Evolutionary conservation across 2,113 vertebrate genomes (phyloP).

Genomic region (Pavo muticus): DNA sequence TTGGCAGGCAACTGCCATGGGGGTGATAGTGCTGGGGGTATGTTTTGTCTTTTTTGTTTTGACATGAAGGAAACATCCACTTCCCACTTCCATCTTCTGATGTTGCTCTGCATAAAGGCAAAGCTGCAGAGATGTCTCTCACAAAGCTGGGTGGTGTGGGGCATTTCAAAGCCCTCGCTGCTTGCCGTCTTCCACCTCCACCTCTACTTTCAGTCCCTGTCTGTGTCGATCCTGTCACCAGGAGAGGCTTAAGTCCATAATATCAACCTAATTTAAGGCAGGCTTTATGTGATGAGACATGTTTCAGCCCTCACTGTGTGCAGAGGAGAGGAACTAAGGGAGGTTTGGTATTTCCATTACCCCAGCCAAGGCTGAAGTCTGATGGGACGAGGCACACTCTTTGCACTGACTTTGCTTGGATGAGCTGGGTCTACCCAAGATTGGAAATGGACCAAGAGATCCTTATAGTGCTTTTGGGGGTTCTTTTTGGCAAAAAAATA

Average conservation of each 20-base stretch:
- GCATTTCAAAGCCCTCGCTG: not conserved
- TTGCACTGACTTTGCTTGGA: not conserved
- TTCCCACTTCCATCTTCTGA: not conserved
- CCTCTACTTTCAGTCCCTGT: slow-evolving; percentile 29
- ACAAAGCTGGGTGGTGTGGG: not conserved
- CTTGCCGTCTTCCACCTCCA: not conserved
- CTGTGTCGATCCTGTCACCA: slow-evolving; percentile 26
- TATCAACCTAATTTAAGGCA: slow-evolving; percentile 40
- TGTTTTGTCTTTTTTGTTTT: not conserved
- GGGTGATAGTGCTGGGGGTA: not conserved
- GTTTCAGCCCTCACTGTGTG: not conserved
- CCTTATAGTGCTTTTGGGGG: not conserved
- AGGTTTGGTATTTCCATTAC: not conserved
- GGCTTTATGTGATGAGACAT: slow-evolving; percentile 25
- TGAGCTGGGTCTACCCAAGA: fast-evolving
- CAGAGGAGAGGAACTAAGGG: not conserved
- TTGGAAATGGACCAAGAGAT: not conserved
- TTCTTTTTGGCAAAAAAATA: not conserved
- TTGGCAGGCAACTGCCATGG: not conserved
- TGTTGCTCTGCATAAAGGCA: not conserved
- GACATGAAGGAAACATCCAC: not conserved
- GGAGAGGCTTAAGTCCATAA: slow-evolving; percentile 34
- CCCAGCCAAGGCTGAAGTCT: not conserved
- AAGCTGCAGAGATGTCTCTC: not conserved
- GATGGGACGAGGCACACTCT: not conserved